These are phyloP conservation scores for Clarias batrachus DNA, from an alignment of 2,113 vertebrate species.

Conservation along the genomic window DNA sequence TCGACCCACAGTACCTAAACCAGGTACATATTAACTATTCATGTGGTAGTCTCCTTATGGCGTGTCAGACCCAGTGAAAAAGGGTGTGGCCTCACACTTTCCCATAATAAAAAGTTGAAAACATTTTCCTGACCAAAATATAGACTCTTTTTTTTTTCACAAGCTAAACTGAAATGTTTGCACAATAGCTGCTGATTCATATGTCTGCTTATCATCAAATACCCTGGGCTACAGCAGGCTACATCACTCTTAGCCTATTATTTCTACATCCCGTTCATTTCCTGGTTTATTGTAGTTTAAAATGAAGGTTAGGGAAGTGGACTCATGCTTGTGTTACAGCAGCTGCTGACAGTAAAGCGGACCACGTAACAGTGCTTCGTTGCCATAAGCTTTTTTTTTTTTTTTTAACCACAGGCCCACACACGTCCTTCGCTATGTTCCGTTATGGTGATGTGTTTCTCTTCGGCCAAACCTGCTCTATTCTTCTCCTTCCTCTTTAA, in stretches of 20 bases:
- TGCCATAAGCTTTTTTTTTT: background rate
- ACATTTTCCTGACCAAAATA: background rate
- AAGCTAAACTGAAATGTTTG: background rate
- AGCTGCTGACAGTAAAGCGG: background rate
- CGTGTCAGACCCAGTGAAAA: background rate
- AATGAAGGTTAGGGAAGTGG: background rate
- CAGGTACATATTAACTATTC: too few relatives aligned
- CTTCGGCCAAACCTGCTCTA: background rate
- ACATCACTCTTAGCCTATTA: background rate
- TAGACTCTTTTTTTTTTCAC: background rate
- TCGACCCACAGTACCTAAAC: too few relatives aligned
- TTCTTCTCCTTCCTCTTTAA: slow-evolving; percentile 58
- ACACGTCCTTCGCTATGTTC: background rate
- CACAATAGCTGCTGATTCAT: background rate
- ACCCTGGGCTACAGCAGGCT: background rate
- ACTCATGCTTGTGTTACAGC: background rate
- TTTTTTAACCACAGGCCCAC: slow-evolving; percentile 31
- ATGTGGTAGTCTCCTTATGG: too few relatives aligned
- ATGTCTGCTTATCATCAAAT: background rate
- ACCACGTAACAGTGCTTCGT: background rate
- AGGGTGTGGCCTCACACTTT: background rate
- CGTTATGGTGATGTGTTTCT: background rate
- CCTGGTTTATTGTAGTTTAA: background rate
- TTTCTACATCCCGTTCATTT: background rate
- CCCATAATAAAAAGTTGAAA: background rate